These are phyloP conservation scores for Parascotia fuliginaria DNA, from an alignment of 2,888 invertebrate species.

Conservation along the genomic window DNA sequence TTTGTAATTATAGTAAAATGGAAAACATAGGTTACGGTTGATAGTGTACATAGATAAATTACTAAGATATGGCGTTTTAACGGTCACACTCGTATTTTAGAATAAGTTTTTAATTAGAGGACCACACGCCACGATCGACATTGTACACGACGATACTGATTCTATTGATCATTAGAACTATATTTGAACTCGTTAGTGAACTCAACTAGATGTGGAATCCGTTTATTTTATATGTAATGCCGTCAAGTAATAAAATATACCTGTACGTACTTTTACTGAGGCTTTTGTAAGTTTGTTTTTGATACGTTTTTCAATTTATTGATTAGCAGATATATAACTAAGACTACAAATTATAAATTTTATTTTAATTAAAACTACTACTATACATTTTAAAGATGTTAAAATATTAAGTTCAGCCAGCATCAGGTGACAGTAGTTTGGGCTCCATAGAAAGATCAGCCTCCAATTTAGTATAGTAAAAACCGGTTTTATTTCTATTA, in stretches of 20 bases:
- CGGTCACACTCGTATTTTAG: constrained; percentile 60
- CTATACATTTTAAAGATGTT: too few relatives aligned
- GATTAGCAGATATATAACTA: too few relatives aligned
- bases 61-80: constrained; percentile 48
- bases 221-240: constrained; percentile 11
- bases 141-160: constrained; percentile 22
- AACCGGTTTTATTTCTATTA: too few relatives aligned
- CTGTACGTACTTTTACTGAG: background rate
- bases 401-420: too few relatives aligned
- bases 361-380: too few relatives aligned
- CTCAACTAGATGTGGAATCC: background rate
- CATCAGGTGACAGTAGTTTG: too few relatives aligned
- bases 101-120: constrained; percentile 72
- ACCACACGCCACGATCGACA: constrained; percentile 70
- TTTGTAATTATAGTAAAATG: constrained; percentile 50
- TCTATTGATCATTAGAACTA: constrained; percentile 40
- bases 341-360: too few relatives aligned
- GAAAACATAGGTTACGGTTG: constrained; percentile 26
- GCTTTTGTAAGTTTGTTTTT: too few relatives aligned
- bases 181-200: constrained; percentile 15
- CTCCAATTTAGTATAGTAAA: too few relatives aligned
- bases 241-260: background rate
- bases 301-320: too few relatives aligned
- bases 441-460: too few relatives aligned
- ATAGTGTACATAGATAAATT: constrained; percentile 55